phyloP scores from a whole-genome alignment of 53 echinoderm and acorn worm species.

The Antedon mediterranea region DNA sequence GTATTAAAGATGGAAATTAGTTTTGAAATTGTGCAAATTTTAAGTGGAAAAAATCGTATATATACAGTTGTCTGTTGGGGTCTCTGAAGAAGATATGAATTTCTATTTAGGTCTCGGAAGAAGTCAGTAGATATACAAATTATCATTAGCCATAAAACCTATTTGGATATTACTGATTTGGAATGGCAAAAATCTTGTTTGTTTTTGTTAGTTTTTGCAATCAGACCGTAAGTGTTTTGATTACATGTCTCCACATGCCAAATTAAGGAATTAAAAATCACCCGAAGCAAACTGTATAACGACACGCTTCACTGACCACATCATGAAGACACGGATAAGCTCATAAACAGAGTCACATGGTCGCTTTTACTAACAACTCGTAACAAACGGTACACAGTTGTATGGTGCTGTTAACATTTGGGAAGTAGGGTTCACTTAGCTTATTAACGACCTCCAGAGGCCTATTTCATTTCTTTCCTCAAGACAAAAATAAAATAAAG shows the following conservation, averaged over 20 bases:
- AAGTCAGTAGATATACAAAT: neutral
- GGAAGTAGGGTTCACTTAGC: neutral
- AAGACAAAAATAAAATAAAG: neutral
- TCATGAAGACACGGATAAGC: neutral
- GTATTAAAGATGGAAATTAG: neutral
- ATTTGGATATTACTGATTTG: neutral
- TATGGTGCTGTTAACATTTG: neutral
- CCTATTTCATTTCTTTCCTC: neutral
- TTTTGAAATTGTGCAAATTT: neutral
- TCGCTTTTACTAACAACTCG: neutral
- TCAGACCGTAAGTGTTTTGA: neutral
- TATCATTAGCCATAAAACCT: neutral
- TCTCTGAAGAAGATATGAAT: neutral
- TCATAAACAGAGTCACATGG: neutral
- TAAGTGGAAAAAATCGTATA: neutral
- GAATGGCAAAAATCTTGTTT: neutral
- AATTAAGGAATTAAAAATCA: constrained; percentile 1
- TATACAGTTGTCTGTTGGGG: neutral
- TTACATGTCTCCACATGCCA: neutral
- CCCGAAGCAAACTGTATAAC: neutral
- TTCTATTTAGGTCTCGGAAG: neutral
- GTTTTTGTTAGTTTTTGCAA: neutral
- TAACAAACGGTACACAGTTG: neutral
- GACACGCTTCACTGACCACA: neutral
- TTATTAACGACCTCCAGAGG: neutral